A percentile compares a stretch with the other conserved stretches of the same genome.
Evolutionary conservation across 2,888 invertebrate genomes (phyloP).

Genomic region (Andrena trimmerana): DNA sequence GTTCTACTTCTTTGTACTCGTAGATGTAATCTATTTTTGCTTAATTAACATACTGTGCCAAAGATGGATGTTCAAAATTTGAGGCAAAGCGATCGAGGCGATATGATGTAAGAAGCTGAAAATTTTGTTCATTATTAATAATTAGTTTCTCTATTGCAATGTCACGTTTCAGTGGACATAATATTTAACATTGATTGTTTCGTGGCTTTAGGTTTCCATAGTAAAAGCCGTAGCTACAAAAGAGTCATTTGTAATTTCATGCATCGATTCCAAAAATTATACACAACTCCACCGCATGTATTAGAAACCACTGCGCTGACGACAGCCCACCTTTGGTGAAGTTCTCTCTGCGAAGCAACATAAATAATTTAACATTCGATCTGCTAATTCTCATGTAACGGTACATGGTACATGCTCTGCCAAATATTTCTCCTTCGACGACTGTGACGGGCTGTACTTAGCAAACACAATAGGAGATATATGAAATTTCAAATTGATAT

Average conservation of each 20-base stretch:
- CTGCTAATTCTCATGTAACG: constrained; percentile 1
- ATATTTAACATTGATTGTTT: constrained; percentile 38
- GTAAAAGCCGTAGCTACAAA: not conserved
- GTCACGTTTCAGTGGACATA: constrained; percentile 34
- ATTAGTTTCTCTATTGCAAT: constrained; percentile 54
- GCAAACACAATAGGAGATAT: not conserved
- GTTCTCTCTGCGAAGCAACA: constrained; percentile 2
- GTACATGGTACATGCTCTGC: constrained; percentile 12
- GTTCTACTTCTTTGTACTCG: constrained; percentile 57
- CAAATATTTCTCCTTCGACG: constrained; percentile 18
- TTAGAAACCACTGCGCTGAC: constrained; percentile 18
- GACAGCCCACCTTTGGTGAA: constrained; percentile 34
- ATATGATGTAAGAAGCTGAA: constrained; percentile 67
- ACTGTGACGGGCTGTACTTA: constrained; percentile 25
- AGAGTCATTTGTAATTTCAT: constrained; percentile 29
- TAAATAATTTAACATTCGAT: constrained; percentile 6
- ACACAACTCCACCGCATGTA: constrained; percentile 11
- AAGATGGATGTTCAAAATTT: constrained; percentile 82
- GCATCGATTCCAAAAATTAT: constrained; percentile 22
- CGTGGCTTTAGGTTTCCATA: constrained; percentile 21
- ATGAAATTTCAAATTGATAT: constrained; percentile 23
- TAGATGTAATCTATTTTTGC: constrained; percentile 68
- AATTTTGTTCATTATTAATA: constrained; percentile 72
- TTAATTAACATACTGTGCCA: constrained; percentile 80
- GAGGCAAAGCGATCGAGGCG: constrained; percentile 68